Conservation (phyloP, 1,140 invertebrate species). For the Trypoxylus dichotomus region DNA sequence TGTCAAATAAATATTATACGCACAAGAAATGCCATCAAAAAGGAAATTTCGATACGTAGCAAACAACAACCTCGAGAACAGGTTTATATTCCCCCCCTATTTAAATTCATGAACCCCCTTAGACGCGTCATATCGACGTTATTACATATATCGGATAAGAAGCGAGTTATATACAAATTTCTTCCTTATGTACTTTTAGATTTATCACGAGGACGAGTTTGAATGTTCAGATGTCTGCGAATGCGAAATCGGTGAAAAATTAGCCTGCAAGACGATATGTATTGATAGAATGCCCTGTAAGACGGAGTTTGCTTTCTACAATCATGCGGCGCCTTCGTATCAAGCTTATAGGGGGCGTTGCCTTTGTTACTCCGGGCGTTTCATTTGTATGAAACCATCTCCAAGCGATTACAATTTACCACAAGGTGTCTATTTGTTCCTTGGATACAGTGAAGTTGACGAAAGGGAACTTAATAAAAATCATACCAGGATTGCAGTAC, state of each 20-base stretch:
- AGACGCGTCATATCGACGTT: not conserved
- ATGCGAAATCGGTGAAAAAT: constrained; percentile 72
- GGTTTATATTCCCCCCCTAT: not conserved
- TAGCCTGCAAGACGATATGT: constrained; percentile 83
- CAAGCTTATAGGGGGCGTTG: constrained; percentile 85
- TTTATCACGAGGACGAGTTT: constrained; percentile 78
- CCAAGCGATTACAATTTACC: constrained; percentile 76
- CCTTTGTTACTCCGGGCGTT: constrained; percentile 85
- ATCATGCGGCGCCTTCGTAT: constrained; percentile 84
- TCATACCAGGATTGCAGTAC: constrained; percentile 75
- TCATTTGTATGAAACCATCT: constrained; percentile 87
- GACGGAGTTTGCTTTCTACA: constrained; percentile 84
- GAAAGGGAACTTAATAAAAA: constrained; percentile 74
- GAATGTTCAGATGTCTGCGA: constrained; percentile 82
- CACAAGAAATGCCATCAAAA: not conserved
- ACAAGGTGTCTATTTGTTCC: constrained; percentile 81
- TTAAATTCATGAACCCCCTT: not conserved
- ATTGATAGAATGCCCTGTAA: constrained; percentile 81
- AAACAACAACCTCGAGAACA: not conserved
- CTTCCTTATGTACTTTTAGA: constrained; percentile 55
- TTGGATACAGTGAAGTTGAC: constrained; percentile 85
- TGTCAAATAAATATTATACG: no score
- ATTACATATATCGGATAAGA: no score
- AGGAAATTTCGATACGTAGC: not conserved
- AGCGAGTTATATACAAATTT: not conserved